phyloP scores from a whole-genome alignment of 1,140 invertebrate species.

The Sycophaga agraensis region DNA sequence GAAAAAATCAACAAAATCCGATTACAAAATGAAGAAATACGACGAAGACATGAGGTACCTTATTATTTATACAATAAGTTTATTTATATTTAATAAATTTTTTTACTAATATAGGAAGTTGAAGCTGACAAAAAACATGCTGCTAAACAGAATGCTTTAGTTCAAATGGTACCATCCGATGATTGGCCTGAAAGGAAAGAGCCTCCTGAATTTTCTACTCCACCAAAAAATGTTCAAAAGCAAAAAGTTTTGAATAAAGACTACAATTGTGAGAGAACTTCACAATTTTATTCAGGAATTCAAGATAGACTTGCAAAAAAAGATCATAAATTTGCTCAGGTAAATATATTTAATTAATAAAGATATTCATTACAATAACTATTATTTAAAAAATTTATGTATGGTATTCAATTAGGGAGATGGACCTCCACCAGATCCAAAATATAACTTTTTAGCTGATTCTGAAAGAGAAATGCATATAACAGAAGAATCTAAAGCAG shows the following conservation, averaged over 20 bases:
- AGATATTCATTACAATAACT: not conserved
- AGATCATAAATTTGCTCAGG: conserved; percentile 47
- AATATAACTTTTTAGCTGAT: conserved; percentile 58
- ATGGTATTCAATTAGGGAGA: conserved; percentile 43
- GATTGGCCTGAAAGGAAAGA: conserved; percentile 54
- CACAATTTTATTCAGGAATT: conserved; percentile 31
- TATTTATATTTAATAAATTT: not conserved
- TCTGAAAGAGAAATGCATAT: conserved; percentile 48
- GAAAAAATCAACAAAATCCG: conserved; percentile 56
- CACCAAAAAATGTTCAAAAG: conserved; percentile 32
- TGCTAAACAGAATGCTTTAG: conserved; percentile 54
- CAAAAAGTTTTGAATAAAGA: conserved; percentile 40
- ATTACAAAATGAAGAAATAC: conserved; percentile 56
- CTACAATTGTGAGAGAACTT: conserved; percentile 31
- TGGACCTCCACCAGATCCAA: conserved; percentile 58
- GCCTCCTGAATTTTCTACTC: conserved; percentile 47
- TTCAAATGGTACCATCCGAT: conserved; percentile 51
- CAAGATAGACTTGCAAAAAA: conserved; percentile 44
- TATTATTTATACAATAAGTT: not conserved
- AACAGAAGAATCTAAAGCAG: conserved; percentile 32
- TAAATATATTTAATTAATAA: conserved; percentile 28
- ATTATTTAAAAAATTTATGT: conserved; percentile 15
- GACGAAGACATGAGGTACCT: conserved; percentile 51
- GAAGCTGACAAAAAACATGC: conserved; percentile 58
- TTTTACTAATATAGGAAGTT: conserved; percentile 48